Evolutionary conservation across 2,113 vertebrate species (phyloP).

Genomic region (Prunella fulvescens): DNA sequence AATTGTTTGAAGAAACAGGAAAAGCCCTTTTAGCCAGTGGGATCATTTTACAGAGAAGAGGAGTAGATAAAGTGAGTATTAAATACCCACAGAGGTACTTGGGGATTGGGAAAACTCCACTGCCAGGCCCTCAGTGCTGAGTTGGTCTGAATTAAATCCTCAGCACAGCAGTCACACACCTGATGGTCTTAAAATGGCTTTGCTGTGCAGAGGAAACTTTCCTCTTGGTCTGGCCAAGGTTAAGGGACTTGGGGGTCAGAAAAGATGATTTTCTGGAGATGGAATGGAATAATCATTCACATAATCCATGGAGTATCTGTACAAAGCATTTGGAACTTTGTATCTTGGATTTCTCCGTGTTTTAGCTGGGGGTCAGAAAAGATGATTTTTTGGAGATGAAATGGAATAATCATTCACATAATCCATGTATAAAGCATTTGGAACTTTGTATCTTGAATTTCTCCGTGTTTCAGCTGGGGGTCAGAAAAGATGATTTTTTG

Average conservation of each 20-base stretch:
- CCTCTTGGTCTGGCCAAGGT: background rate
- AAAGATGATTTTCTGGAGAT: background rate
- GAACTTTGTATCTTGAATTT: background rate
- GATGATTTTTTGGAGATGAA: background rate
- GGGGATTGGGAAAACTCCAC: background rate
- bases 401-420: background rate
- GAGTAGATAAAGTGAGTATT: slow-evolving; percentile 73
- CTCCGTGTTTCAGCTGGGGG: background rate
- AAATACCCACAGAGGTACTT: background rate
- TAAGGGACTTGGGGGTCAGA: background rate
- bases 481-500: background rate
- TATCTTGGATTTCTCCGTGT: background rate
- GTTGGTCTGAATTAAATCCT: background rate
- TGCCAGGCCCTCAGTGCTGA: background rate
- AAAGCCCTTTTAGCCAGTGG: slow-evolving; percentile 85
- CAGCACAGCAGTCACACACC: background rate
- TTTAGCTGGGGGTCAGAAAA: background rate
- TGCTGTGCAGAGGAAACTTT: background rate
- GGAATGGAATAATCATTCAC: background rate
- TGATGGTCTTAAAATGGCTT: background rate
- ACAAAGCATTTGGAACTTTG: too few relatives aligned
- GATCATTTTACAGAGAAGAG: slow-evolving; percentile 74
- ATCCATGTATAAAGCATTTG: accelerated
- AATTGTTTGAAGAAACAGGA: slow-evolving; percentile 82
- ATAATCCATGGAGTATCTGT: background rate